phyloP scores from a whole-genome alignment of 2,797 vertebrate genomes.

The Leucoraja ocellata region DNA sequence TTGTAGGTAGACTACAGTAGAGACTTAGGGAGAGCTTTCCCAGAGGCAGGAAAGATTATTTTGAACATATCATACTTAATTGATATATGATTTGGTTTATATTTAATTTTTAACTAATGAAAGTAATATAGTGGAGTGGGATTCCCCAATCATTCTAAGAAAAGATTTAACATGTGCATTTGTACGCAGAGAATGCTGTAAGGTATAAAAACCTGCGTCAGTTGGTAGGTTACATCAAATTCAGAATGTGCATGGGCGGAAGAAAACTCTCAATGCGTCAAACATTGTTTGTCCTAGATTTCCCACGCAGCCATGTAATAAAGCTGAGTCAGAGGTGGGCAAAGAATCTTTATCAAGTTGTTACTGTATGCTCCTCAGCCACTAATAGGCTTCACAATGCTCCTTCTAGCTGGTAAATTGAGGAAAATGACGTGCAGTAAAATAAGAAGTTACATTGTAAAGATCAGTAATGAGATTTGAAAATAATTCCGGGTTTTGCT shows the following conservation, averaged over 20 bases:
- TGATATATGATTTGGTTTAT: conserved; percentile 43
- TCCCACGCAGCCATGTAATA: conserved; percentile 42
- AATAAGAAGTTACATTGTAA: background rate
- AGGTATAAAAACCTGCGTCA: conserved; percentile 44
- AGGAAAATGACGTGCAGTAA: background rate
- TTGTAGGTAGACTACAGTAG: conserved; percentile 39
- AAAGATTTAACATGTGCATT: conserved; percentile 41
- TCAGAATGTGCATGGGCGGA: conserved; percentile 52
- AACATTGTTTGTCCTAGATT: conserved; percentile 48
- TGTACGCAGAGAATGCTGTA: conserved; percentile 43
- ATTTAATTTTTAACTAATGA: conserved; percentile 43
- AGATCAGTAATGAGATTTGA: conserved; percentile 5
- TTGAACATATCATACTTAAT: conserved; percentile 44
- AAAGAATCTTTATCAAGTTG: conserved; percentile 26
- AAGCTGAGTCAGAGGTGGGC: background rate
- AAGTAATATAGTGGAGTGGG: conserved; percentile 39
- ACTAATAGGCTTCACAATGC: conserved; percentile 14
- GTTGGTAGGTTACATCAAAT: conserved; percentile 59
- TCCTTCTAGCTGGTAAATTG: background rate
- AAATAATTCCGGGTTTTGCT: background rate
- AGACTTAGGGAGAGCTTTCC: conserved; percentile 43
- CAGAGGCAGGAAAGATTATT: conserved; percentile 40
- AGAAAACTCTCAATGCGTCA: conserved; percentile 45
- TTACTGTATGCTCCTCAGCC: background rate
- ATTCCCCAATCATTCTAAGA: conserved; percentile 43